Evolutionary conservation across 2,888 invertebrate genomes (phyloP).

Genomic region (Sipha maydis): DNA sequence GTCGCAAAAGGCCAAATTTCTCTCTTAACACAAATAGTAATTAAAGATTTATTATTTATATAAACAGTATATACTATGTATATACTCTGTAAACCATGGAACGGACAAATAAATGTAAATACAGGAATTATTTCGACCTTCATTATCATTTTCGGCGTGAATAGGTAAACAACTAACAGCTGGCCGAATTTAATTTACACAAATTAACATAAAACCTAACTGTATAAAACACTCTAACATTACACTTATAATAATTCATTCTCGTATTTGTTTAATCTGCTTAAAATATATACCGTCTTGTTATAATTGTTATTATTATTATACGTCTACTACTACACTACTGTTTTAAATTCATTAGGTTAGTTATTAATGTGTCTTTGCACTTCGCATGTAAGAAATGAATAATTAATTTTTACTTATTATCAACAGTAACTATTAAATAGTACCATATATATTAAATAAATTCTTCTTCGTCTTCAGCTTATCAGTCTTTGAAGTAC

Average conservation of each 20-base stretch:
- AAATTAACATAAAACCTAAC: slow-evolving; percentile 35
- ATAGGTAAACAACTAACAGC: slow-evolving; percentile 24
- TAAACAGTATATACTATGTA: too few relatives aligned
- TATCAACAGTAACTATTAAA: too few relatives aligned
- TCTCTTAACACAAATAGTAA: background rate
- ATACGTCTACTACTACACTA: background rate
- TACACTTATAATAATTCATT: background rate
- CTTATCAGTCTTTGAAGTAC: too few relatives aligned
- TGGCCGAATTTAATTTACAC: slow-evolving; percentile 34
- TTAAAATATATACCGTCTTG: background rate
- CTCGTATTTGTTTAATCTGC: slow-evolving; percentile 31
- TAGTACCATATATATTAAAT: too few relatives aligned
- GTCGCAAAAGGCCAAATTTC: background rate
- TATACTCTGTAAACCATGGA: background rate
- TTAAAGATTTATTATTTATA: background rate
- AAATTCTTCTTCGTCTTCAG: too few relatives aligned
- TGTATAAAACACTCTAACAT: background rate
- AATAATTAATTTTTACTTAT: too few relatives aligned
- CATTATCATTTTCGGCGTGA: slow-evolving; percentile 16
- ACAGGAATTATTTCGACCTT: slow-evolving; percentile 8
- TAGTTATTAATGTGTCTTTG: background rate
- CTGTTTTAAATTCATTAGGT: background rate
- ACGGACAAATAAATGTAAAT: slow-evolving; percentile 17
- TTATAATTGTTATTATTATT: background rate
- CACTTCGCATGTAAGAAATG: background rate